These are phyloP conservation scores for Threskiornis aethiopicus DNA, from an alignment of 2,797 vertebrate species.

Conservation along the genomic window DNA sequence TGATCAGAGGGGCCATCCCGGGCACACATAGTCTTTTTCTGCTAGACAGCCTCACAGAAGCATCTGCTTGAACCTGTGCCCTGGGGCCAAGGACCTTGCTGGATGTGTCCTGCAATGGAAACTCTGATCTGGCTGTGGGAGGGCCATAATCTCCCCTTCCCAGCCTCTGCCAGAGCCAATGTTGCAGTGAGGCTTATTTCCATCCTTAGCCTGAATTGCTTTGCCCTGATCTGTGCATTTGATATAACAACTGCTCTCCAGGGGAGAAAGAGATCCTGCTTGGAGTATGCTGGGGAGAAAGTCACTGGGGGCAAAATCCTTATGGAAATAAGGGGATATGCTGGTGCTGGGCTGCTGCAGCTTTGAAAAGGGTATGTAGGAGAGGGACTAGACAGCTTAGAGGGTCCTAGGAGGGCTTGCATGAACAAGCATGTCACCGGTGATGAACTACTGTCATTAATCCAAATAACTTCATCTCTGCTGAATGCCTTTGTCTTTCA, in stretches of 20 bases:
- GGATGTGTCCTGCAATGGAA: neutral
- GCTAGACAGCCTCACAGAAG: neutral
- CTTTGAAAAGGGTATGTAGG: neutral
- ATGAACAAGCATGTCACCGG: neutral
- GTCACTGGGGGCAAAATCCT: neutral
- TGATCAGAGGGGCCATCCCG: too few species aligned
- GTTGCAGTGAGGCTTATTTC: neutral
- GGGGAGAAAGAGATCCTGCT: neutral
- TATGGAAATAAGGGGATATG: neutral
- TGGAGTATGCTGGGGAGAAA: neutral
- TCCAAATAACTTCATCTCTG: neutral
- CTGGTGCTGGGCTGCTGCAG: neutral
- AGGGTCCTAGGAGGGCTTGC: neutral
- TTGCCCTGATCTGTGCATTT: neutral
- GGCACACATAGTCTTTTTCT: accelerated
- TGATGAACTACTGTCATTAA: neutral
- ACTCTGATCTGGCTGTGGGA: neutral
- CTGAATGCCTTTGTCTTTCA: neutral
- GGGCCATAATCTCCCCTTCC: neutral
- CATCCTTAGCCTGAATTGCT: neutral
- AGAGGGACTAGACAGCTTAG: neutral
- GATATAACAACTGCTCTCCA: accelerated
- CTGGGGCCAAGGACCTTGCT: neutral
- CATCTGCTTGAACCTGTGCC: accelerated
- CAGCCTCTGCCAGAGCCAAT: neutral